Base-by-base conservation (phyloP, 2,888 invertebrate genomes). In the Hirtodrosophila cameraria region DNA sequence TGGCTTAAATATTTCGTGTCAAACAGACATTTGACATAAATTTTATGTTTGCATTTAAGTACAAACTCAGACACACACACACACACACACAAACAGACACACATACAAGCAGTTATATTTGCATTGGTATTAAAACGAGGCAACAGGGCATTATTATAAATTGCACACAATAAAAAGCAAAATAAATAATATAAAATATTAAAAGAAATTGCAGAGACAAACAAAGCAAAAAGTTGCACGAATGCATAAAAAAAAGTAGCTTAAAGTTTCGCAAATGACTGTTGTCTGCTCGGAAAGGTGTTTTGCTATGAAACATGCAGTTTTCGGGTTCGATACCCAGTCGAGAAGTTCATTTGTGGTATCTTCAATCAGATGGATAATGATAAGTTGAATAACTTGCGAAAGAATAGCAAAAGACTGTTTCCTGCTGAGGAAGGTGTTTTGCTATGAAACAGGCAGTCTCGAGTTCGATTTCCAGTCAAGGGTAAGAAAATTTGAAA, bases 41-140 rank as follows among this genome's bases (percentile, higher is more conserved):
- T 87, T 88, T 89, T 73, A 77, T 88, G 86, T 88, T 88, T 88
- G 87, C 88, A 86, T 88, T 87, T 88, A 86, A 88, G 87, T 87
- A 79, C 69, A 79, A 49, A 82, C 57, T 78, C 43, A 52, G 41
- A 36, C 4, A 25, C 41, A 48, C 25, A 49, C n/a, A n/a, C n/a
- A n/a, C n/a, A n/a, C n/a, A n/a, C n/a, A n/a, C 38, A 42, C 25
- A 45, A 45, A 50, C 30, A 35, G 50, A 39, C 45, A 23, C 33
- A 41, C 48, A 45, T 25, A 23, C 23, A 23, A 7, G 8, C 23
- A 23, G 18, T 23, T 23, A 6, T 23, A 23, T 6, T 5, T n/a
- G n/a, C n/a, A n/a, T n/a, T n/a, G n/a, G 8, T 23, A 23, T 23
- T 6, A 1, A 8, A 23, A 23, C 23, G 23, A 6, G 60, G 46